Percentiles rank a stretch among this genome's conserved stretches.
Evolutionary conservation across 2,888 invertebrate species (phyloP).

Genomic region (Idaea aversata): DNA sequence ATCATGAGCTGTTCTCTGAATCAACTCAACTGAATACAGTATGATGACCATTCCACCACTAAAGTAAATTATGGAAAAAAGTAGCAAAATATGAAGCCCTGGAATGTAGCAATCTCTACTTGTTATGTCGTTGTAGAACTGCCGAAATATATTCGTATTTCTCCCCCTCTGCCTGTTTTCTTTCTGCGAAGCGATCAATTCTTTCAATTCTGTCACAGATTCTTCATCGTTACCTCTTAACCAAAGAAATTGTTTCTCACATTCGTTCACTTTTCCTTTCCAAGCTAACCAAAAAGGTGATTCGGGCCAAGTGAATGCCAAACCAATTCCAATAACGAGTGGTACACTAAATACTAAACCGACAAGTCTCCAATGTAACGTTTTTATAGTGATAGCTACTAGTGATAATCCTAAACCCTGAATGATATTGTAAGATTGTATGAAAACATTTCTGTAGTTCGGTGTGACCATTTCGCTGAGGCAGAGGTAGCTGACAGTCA

Average conservation of each 20-base stretch:
- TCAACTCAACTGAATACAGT: background rate
- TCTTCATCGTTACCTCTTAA: slow-evolving; percentile 23
- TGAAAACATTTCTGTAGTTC: slow-evolving; percentile 22
- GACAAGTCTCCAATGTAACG: slow-evolving; percentile 29
- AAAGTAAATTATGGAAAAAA: background rate
- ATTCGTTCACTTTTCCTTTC: slow-evolving; percentile 22
- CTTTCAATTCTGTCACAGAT: slow-evolving; percentile 19
- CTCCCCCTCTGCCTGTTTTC: slow-evolving; percentile 3
- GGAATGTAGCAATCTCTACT: slow-evolving; percentile 14
- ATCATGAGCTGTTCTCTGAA: background rate
- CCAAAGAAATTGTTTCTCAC: slow-evolving; percentile 24
- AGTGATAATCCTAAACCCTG: slow-evolving; percentile 28
- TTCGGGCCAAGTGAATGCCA: slow-evolving; percentile 30
- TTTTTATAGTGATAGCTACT: slow-evolving; percentile 22
- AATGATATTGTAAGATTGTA: slow-evolving; percentile 19
- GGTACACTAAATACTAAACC: slow-evolving; percentile 26
- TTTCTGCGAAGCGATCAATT: slow-evolving; percentile 14
- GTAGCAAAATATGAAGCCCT: background rate
- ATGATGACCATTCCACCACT: background rate
- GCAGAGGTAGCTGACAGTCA: slow-evolving; percentile 25
- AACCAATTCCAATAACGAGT: slow-evolving; percentile 12
- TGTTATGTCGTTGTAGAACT: slow-evolving; percentile 3
- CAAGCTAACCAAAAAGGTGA: slow-evolving; percentile 30
- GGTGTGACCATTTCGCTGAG: slow-evolving; percentile 33
- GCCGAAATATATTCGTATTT: background rate